Evolutionary conservation across 2,888 invertebrate genomes (phyloP).

Genomic region (Baronia brevicornis): DNA sequence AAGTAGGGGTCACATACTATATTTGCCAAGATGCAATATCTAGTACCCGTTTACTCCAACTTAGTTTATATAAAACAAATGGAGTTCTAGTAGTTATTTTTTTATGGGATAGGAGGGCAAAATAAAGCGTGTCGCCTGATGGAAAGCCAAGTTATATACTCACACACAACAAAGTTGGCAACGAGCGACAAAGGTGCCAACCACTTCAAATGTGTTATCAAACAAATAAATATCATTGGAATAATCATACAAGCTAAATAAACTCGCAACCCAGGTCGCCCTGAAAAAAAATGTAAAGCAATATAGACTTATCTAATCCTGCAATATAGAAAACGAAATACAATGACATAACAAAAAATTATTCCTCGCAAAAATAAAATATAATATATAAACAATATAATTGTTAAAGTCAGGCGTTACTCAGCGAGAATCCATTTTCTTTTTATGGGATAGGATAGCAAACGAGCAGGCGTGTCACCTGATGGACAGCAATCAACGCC

Average conservation of each 20-base stretch:
- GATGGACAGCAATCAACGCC: too few species aligned
- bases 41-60: too few species aligned
- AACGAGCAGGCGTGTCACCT: too few species aligned
- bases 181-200: conserved; percentile 49
- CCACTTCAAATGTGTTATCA: conserved; percentile 46
- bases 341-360: neutral
- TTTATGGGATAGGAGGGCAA: neutral
- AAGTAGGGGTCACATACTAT: too few species aligned
- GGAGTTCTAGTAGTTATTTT: too few species aligned
- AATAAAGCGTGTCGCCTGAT: neutral
- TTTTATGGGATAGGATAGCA: too few species aligned
- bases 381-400: neutral
- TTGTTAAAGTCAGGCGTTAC: too few species aligned
- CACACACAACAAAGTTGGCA: conserved; percentile 44
- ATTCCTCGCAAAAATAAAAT: conserved; percentile 1
- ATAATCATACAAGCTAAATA: conserved; percentile 39
- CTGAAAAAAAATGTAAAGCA: conserved; percentile 26
- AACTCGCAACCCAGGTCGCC: conserved; percentile 33
- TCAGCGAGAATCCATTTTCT: too few species aligned
- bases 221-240: conserved; percentile 39
- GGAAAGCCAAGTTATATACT: conserved; percentile 20
- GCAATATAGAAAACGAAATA: neutral
- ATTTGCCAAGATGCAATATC: too few species aligned
- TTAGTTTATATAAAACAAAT: too few species aligned
- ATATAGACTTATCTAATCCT: too few species aligned